Evolutionary conservation across 2,888 invertebrate species (phyloP), one percentile per base, ranked within the genome.

Genomic region (Lycocerus yunnanus): DNA sequence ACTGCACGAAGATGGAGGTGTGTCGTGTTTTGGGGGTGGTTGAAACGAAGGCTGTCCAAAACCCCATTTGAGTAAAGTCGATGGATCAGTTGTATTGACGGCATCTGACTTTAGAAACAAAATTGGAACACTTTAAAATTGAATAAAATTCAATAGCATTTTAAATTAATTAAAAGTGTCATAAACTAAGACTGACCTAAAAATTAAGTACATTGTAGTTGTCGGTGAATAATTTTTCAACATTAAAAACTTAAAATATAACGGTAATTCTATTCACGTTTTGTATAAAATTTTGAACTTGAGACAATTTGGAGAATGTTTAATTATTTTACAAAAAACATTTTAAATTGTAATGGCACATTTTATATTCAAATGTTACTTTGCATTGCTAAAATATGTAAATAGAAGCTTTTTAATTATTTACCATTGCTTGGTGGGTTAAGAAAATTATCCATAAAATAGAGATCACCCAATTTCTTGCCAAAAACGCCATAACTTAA

Each of bases 11-110:
- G 89, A 88, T 68, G 89, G 86, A 11, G 90, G 89, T 67, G 88
- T 85, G 79, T 87, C 87, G 86, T 91, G 88, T 75, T 89, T 83
- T 1, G 93, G 93, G 20, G 93, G 92, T 72, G 91, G 89, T 80
- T 93, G 82, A 79, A 86, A 86, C n/a, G 82, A 82, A 66, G 78
- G 81, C 59, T 78, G 21, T 16, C 84, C 84, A 76, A 85, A 84
- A 43, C 78, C 74, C 14, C 72, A 58, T 43, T 43, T 43, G 1
- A 43, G n/a, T 1, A 43, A 43, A 43, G 0, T 43, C 6, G 43
- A 8, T n/a, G 43, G n/a, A 43, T 43, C 43, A n/a, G 43, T 43
- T n/a, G 43, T 43, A 43, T 43, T 43, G 43, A 8, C 43, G n/a
- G 6, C 6, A 43, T 43, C 43, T 43, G 43, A 43, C 43, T 43